Evolutionary conservation across 2,888 invertebrate species (phyloP), one percentile per base, ranked within the genome.

Genomic region (Spodoptera exigua): DNA sequence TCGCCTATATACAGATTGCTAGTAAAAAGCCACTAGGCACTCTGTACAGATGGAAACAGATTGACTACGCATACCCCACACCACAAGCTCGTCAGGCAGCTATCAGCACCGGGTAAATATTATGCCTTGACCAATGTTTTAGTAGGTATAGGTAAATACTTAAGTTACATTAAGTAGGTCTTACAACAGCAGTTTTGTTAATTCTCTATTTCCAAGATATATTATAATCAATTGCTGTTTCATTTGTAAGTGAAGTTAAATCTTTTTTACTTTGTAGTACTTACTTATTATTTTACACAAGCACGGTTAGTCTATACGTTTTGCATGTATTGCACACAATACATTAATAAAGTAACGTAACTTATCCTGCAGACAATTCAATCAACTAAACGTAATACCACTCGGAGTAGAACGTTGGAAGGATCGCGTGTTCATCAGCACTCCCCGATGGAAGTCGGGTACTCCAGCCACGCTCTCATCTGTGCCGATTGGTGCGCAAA

Each of bases 401-500:
- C 86, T 97, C 54, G 97, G 97, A 0, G 89, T 98, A 21, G 97
- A 97, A 81, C 90, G 96, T 2, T 96, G 96, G 93, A 94, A 91
- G 45, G 91, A 96, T 69, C 95, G 96, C 17, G 89, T 98, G 4
- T 98, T 97, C 81, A 86, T 98, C 0, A 96, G 96, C 39, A 95
- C 97, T 13, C 98, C 98, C 0, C 95, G 96, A 52, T 97, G 97
- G 97, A 96, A 96, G 79, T 92, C 93, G 47, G 97, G 97, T 0
- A 96, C 97, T 0, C 97, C 97, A 0, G 96, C 95, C 1, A 96
- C 97, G 0, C 85, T 97, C 44, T 96, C 96, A 0, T 95, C 95
- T 9, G 80, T 97, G 4, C 95, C 96, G 0, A 94, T 95, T 62
- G 88, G 92, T 1, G 93, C 96, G 0, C 86, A 87, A 36, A 94